Percentiles rank a stretch among this genome's conserved stretches.
phyloP scores from a whole-genome alignment of 37 sponge, comb jelly and placozoan species.

The Chondrosia reniformis region DNA sequence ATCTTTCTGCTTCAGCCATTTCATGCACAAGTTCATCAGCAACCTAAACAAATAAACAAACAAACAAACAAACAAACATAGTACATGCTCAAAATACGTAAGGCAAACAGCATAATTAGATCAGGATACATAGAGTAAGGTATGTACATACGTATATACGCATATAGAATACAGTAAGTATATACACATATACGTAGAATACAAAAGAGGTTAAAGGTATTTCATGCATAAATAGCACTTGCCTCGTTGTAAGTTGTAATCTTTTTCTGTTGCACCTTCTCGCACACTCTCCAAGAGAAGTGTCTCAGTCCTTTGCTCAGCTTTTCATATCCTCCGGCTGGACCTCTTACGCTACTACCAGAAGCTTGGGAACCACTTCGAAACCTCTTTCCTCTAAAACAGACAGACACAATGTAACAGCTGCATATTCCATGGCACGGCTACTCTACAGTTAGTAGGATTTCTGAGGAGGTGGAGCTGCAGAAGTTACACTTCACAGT shows the following conservation, averaged over 20 bases:
- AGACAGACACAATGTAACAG: neutral
- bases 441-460: neutral
- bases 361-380: neutral
- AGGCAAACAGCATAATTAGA: neutral
- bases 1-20: slow-evolving; percentile 63
- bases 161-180: too few species aligned
- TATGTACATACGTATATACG: neutral
- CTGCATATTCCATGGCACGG: neutral
- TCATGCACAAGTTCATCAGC: slow-evolving; percentile 96
- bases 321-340: neutral
- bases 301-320: slow-evolving; percentile 85
- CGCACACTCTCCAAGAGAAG: slow-evolving; percentile 93
- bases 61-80: neutral
- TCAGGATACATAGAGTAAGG: neutral
- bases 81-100: neutral
- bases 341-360: too few species aligned
- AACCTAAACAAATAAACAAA: slow-evolving; percentile 48
- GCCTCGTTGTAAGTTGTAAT: slow-evolving; percentile 93
- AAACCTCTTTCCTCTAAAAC: slow-evolving; percentile 5
- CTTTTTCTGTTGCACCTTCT: slow-evolving; percentile 93
- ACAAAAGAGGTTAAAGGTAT: too few species aligned
- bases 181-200: too few species aligned
- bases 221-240: too few species aligned
- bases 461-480: neutral
- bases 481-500: neutral